Base-by-base conservation (phyloP, 2,888 invertebrate species). In the Clanis bilineata region DNA sequence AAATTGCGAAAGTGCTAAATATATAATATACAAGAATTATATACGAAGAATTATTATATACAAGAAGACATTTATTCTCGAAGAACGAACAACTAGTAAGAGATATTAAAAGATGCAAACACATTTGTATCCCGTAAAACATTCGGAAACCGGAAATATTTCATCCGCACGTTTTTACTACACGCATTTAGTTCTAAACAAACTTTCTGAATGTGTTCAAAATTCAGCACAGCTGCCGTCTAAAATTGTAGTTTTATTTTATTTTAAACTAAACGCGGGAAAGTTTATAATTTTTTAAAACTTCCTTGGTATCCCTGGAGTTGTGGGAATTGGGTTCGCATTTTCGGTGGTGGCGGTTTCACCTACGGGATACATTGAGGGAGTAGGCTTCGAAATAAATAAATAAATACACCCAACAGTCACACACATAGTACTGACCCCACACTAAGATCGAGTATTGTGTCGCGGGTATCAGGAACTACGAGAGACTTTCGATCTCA, bases 111-210 rank as follows among this genome's bases (percentile, higher is more conserved):
- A 51, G 15, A 15, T 10, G 15, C 45, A 43, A 43, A 12, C 44
- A 62, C 39, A 67, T 57, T 62, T 54, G 59, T 63, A 66, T 62
- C 64, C 62, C 67, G 69, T 74, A 71, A 72, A 74, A 68, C 70
- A 72, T 72, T 67, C 23, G 59, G 59, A 62, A 62, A 59, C 63
- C 62, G 64, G 70, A 77, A 76, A 77, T 75, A 77, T 82, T 85
- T 82, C 80, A 82, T 77, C 76, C 79, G 71, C 61, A 69, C 70
- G 73, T 79, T 83, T 87, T 82, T 77, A 81, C 76, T 75, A 69
- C 73, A 65, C 63, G 70, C 74, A 73, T 76, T 77, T 82, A 82
- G 82, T 84, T 85, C 82, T 81, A 82, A 83, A 85, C 84, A 83
- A 86, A 87, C 81, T 85, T 82, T 67, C 68, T 69, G 73, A 74